Conservation (phyloP, 2,888 invertebrate species). For the Tiliacea citrago region DNA sequence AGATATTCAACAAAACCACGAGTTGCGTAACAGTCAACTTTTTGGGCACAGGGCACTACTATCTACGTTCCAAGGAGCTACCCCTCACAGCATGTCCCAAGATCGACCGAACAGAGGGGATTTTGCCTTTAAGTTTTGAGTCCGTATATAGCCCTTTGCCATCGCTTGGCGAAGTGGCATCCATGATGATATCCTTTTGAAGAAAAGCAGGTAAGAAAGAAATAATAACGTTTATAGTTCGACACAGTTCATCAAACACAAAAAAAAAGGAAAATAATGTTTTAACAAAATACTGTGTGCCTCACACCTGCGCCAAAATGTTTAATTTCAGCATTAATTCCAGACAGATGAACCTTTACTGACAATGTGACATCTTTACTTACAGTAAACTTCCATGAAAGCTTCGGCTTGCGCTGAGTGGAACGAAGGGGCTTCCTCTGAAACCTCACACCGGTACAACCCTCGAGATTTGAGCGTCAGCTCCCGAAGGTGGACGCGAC, state of each 20-base stretch:
- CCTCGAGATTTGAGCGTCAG: conserved; percentile 93
- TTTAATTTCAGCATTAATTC: no score
- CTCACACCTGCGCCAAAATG: no score
- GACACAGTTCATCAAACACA: no score
- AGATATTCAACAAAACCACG: not conserved
- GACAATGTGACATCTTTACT: conserved; percentile 70
- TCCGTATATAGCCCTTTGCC: not conserved
- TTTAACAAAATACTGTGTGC: no score
- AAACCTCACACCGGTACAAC: conserved; percentile 94
- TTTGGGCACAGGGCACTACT: not conserved
- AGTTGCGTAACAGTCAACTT: not conserved
- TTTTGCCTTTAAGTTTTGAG: not conserved
- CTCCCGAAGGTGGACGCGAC: conserved; percentile 92
- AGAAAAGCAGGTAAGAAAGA: not conserved
- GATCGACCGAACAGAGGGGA: not conserved
- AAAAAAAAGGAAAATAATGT: no score
- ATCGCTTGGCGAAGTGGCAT: not conserved
- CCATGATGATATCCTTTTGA: not conserved
- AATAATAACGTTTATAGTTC: no score
- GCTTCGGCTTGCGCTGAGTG: conserved; percentile 94
- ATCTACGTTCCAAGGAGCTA: not conserved
- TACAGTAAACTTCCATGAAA: conserved; percentile 94
- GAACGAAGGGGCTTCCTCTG: conserved; percentile 94
- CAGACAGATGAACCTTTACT: no score
- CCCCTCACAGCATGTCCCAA: not conserved